Evolutionary conservation across 2,797 vertebrate species (phyloP).

Genomic region (Salmo trutta): DNA sequence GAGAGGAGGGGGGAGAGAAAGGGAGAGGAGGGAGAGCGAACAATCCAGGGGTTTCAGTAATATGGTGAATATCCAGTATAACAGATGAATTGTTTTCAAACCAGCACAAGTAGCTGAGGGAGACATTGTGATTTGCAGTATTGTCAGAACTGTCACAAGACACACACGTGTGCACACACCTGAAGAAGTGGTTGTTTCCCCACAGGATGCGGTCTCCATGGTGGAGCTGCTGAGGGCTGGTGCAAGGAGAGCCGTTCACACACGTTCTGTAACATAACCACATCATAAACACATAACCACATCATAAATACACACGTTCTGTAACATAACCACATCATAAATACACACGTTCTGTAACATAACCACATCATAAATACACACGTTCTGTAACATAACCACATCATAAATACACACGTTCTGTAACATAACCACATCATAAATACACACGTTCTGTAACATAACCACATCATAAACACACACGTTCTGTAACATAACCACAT

Average conservation of each 20-base stretch:
- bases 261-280: constrained; percentile 75
- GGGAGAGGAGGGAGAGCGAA: not conserved
- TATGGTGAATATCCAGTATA: too few species aligned
- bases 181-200: constrained; percentile 92
- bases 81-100: too few species aligned
- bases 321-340: too few species aligned
- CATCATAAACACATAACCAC: too few species aligned
- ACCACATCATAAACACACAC: too few species aligned
- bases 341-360: constrained; percentile 78
- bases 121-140: too few species aligned
- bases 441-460: constrained; percentile 77
- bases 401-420: constrained; percentile 84
- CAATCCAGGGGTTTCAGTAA: not conserved
- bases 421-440: too few species aligned
- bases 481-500: constrained; percentile 77
- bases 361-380: too few species aligned
- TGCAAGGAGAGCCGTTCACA: constrained; percentile 82
- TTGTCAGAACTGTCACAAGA: not conserved
- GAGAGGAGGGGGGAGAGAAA: not conserved
- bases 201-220: constrained; percentile 87
- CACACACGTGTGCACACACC: constrained; percentile 58
- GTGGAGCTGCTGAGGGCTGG: constrained; percentile 77
- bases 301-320: constrained; percentile 84
- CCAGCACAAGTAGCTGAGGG: too few species aligned
- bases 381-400: constrained; percentile 74